Percentiles rank a stretch among this genome's conserved stretches.
Conservation (phyloP, 2,113 vertebrate genomes). For the Notothenia coriiceps region DNA sequence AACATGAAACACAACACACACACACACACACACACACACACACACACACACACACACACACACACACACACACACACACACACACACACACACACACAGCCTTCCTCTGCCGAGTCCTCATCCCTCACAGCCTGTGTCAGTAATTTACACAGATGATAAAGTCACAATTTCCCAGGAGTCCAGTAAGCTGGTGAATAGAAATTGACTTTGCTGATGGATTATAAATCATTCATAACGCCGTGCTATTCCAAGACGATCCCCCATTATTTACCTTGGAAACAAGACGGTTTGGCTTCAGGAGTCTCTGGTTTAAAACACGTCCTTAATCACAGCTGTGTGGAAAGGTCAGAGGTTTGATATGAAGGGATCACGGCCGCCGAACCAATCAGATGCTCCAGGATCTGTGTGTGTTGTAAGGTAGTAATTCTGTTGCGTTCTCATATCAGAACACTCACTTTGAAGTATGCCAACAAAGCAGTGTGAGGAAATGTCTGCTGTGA, state of each 20-base stretch:
- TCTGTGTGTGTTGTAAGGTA: not conserved
- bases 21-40: not conserved
- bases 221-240: conserved; percentile 8
- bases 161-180: conserved; percentile 9
- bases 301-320: not conserved
- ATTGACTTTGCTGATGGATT: conserved; percentile 17
- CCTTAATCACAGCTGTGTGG: not conserved
- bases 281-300: not conserved
- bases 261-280: conserved; percentile 10
- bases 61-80: no score
- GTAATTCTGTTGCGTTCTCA: not conserved
- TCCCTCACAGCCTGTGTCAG: not conserved
- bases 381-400: not conserved
- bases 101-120: not conserved
- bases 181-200: conserved; percentile 15
- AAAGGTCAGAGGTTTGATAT: not conserved
- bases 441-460: not conserved
- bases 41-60: not conserved
- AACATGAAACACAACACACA: conserved; percentile 22
- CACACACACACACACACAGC: not conserved
- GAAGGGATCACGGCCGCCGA: not conserved
- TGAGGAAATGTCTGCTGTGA: not conserved
- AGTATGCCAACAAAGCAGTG: not conserved
- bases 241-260: not conserved
- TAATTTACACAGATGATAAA: conserved; percentile 19